Evolutionary conservation across 2,113 vertebrate species (phyloP).

Genomic region (Xerus inauris): DNA sequence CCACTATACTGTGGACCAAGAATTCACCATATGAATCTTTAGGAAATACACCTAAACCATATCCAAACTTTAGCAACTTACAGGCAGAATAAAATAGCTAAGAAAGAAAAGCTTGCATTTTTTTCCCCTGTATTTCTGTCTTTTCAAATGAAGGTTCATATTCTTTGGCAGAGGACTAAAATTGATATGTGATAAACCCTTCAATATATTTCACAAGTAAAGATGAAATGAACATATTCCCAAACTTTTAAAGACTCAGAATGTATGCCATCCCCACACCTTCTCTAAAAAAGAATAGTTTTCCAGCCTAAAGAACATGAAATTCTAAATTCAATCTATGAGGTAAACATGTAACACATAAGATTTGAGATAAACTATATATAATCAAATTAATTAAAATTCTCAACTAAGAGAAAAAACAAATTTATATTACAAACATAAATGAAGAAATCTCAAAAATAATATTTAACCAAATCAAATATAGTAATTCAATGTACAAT

Average conservation of each 20-base stretch:
- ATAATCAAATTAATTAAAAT: background rate
- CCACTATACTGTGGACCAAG: background rate
- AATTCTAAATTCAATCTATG: background rate
- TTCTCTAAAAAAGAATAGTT: background rate
- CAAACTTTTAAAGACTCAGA: background rate
- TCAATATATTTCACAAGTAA: background rate
- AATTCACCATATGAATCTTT: background rate
- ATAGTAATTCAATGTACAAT: background rate
- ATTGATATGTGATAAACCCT: background rate
- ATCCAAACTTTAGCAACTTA: background rate
- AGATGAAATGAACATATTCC: background rate
- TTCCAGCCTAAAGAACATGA: background rate
- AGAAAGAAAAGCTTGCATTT: background rate
- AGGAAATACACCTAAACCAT: accelerated
- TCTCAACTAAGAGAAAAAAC: background rate
- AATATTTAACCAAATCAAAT: background rate
- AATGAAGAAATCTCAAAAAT: background rate
- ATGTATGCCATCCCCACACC: background rate
- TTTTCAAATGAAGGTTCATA: background rate
- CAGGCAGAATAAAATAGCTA: background rate
- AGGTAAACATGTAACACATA: background rate
- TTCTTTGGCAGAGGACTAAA: background rate
- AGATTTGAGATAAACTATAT: background rate
- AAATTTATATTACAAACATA: background rate
- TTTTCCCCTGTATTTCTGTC: background rate